These are phyloP conservation scores for Crax fasciolata DNA, from an alignment of 2,797 vertebrate genomes.

Conservation along the genomic window DNA sequence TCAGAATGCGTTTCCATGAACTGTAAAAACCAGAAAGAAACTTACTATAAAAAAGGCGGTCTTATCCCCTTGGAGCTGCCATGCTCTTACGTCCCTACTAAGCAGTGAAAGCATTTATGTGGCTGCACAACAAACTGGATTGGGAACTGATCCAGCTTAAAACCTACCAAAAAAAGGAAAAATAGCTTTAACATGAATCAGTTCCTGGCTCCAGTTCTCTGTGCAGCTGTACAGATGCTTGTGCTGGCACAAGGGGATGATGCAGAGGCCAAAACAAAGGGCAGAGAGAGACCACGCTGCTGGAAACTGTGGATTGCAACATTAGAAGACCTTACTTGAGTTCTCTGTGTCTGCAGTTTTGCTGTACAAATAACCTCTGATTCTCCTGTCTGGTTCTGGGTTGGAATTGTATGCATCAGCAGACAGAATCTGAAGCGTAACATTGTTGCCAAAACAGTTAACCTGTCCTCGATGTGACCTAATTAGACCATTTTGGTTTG, in stretches of 20 bases:
- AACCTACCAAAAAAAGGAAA: not conserved
- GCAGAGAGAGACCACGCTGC: constrained; percentile 26
- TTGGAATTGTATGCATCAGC: not conserved
- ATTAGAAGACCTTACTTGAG: not conserved
- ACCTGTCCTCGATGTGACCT: not conserved
- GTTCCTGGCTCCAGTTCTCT: constrained; percentile 46
- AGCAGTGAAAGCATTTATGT: not conserved
- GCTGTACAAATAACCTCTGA: constrained; percentile 18
- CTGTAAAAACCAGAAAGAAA: not conserved
- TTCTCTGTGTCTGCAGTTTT: not conserved
- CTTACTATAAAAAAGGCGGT: not conserved
- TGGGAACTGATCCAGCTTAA: constrained; percentile 28
- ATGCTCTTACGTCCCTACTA: not conserved
- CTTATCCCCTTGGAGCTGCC: not conserved
- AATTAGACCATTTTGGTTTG: not conserved
- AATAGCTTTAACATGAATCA: constrained; percentile 45
- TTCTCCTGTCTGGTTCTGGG: not conserved
- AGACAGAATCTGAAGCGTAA: not conserved
- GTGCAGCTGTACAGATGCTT: constrained; percentile 62
- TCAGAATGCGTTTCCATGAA: not conserved
- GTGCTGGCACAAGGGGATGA: constrained; percentile 46
- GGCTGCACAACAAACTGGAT: not conserved
- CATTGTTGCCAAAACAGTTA: not conserved
- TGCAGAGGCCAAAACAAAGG: constrained; percentile 61
- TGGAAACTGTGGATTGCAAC: not conserved